Conservation (phyloP, 1,140 invertebrate species). For the Wasmannia auropunctata region DNA sequence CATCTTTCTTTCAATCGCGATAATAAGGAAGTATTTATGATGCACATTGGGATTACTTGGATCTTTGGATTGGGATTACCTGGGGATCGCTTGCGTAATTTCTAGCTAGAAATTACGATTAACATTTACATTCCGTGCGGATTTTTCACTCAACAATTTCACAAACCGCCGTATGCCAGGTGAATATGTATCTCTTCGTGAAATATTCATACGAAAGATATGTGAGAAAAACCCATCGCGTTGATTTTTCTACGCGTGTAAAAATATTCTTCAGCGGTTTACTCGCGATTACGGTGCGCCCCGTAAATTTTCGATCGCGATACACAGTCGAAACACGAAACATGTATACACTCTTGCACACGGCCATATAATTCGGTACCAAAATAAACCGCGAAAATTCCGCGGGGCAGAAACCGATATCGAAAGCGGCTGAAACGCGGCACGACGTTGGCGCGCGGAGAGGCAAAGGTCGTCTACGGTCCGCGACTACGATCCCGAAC, state of each 20-base stretch:
- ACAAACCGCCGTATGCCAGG: not conserved
- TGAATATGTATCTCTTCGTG: no score
- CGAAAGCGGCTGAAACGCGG: slow-evolving; percentile 10
- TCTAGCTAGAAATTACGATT: not conserved
- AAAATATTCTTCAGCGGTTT: not conserved
- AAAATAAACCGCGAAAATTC: slow-evolving; percentile 46
- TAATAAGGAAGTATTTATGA: not conserved
- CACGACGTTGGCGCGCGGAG: not conserved
- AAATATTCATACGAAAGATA: not conserved
- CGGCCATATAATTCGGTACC: not conserved
- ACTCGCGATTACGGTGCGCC: not conserved
- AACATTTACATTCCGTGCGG: not conserved
- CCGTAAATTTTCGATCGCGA: slow-evolving; percentile 10
- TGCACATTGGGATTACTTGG: not conserved
- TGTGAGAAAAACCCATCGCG: not conserved
- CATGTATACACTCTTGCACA: not conserved
- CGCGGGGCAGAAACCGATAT: not conserved
- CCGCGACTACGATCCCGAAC: not conserved
- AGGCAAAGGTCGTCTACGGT: slow-evolving; percentile 24
- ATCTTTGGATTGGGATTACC: no score
- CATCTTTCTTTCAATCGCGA: not conserved
- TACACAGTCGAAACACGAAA: not conserved
- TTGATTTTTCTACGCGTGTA: not conserved
- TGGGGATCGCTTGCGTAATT: not conserved
- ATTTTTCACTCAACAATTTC: not conserved